These are phyloP conservation scores for Acrocephalus scirpaceus DNA, from an alignment of 2,797 vertebrate species.

Conservation along the genomic window DNA sequence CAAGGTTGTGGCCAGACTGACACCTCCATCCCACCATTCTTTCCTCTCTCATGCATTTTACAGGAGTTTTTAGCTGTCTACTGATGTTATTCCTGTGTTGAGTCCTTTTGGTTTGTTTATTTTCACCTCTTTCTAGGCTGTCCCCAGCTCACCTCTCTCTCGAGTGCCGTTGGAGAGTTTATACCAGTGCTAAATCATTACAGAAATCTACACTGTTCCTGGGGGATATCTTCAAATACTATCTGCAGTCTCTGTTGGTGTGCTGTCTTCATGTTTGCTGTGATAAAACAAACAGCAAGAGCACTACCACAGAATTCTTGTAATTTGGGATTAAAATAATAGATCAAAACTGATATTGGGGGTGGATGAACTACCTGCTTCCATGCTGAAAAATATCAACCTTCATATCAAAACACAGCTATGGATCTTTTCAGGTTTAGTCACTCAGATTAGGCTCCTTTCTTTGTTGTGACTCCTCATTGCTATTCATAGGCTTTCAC, in stretches of 20 bases:
- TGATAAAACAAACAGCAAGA: conserved; percentile 42
- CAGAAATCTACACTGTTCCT: conserved; percentile 9
- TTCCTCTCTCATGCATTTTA: not conserved
- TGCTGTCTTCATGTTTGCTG: not conserved
- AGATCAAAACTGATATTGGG: not conserved
- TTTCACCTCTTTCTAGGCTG: not conserved
- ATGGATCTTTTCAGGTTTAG: not conserved
- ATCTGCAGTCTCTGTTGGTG: conserved; percentile 3
- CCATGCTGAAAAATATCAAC: not conserved
- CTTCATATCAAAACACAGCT: not conserved
- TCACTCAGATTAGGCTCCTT: not conserved
- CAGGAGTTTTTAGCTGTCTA: not conserved
- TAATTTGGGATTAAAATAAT: conserved; percentile 36
- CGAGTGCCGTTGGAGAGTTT: not conserved
- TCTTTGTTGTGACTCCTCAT: conserved; percentile 14
- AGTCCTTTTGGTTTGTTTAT: conserved; percentile 8
- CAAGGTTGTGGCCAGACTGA: not conserved
- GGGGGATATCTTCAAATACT: conserved; percentile 36
- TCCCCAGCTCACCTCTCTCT: conserved; percentile 18
- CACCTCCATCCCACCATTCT: not conserved
- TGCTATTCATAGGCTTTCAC: conserved; percentile 59
- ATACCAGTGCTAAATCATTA: not conserved
- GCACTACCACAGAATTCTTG: not conserved
- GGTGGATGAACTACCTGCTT: not conserved
- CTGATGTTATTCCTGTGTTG: not conserved